Evolutionary conservation across 2,797 vertebrate species (phyloP), one percentile per base, ranked within the genome.

Genomic region (Rhinella marina): DNA sequence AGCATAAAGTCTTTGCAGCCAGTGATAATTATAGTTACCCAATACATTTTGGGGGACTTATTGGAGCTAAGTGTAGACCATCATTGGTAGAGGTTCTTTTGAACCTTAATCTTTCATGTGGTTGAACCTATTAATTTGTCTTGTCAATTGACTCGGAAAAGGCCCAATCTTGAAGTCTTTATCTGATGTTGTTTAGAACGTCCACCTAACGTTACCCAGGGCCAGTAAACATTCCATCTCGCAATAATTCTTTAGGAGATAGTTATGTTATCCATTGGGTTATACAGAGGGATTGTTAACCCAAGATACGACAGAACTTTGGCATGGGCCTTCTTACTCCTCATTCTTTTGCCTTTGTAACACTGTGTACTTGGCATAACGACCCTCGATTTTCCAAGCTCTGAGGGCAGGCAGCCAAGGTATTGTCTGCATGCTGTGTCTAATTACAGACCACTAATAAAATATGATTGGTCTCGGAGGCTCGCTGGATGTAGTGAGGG

Each of bases 351-450:
- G 86, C 90, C 90, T 92, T 91, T 92, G 90, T 91, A 91, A 90
- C 91, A 92, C 89, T 90, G 90, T 92, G 90, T 87, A 87, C 91
- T 92, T 93, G 90, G 91, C 91, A 88, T 87, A 52, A 81, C 85
- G 78, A 64, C 86, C 76, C 88, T 87, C 87, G 57, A 89, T 92
- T 92, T 92, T 91, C 91, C 92, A 92, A 88, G 90, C 90, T 88
- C 81, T 87, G 86, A 91, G 86, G 90, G 91, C 90, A 90, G 87
- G 83, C 82, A 89, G 93, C 90, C 92, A 88, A 78, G 64, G 41
- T 56, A 90, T 91, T 91, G 90, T 92, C 89, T 88, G 89, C 88
- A 83, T 90, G 88, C 89, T 88, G 84, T 84, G 70, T 88, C 88
- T 91, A 90, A 90, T 90, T 87, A 88, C 62, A 88, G 48, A 54